phyloP scores from a whole-genome alignment of 1,140 invertebrate species.

The Papilio polytes region DNA sequence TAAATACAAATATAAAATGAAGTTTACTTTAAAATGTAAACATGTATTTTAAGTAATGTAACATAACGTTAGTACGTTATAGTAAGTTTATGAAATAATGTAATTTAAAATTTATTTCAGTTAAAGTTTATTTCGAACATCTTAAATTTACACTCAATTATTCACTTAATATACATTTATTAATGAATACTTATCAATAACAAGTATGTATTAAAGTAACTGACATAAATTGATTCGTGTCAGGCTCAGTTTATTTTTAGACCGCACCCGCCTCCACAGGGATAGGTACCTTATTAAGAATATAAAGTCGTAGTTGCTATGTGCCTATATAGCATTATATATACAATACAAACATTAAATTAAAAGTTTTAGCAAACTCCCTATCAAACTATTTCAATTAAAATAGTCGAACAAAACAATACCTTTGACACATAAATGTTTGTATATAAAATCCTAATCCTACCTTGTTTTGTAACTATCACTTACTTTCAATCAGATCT shows the following conservation, averaged over 20 bases:
- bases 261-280: slow-evolving; percentile 30
- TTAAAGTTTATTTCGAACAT: too few relatives aligned
- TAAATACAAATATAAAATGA: too few relatives aligned
- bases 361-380: not conserved
- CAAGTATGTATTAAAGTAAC: not conserved
- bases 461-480: not conserved
- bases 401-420: not conserved
- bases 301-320: slow-evolving; percentile 14
- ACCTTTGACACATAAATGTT: not conserved
- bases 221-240: slow-evolving; percentile 37
- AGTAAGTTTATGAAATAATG: too few relatives aligned
- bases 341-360: not conserved
- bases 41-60: too few relatives aligned
- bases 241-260: slow-evolving; percentile 40
- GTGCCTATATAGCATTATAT: not conserved
- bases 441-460: too few relatives aligned
- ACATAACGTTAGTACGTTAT: too few relatives aligned
- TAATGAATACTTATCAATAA: not conserved
- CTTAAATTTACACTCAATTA: not conserved
- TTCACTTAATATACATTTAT: not conserved
- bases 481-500: not conserved
- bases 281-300: slow-evolving; percentile 33
- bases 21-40: too few relatives aligned
- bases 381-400: too few relatives aligned
- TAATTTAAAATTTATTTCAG: too few relatives aligned